A percentile compares a stretch with the other conserved stretches of the same genome.
These are phyloP conservation scores for Pseudomyrmex cubaensis DNA, from an alignment of 1,140 invertebrate species.

Conservation along the genomic window DNA sequence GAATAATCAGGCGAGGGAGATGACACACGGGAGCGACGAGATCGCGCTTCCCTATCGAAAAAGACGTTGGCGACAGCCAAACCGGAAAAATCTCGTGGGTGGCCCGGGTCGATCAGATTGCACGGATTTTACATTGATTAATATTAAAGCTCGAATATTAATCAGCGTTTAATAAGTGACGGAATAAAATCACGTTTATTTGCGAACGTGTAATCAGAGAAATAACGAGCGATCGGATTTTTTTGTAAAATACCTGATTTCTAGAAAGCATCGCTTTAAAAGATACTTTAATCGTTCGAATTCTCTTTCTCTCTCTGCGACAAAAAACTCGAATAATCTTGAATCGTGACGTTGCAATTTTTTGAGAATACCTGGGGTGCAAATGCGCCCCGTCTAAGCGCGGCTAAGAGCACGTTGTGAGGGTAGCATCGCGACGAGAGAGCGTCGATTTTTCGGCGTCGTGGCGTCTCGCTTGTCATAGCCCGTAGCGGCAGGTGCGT, in stretches of 20 bases:
- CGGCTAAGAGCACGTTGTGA: not conserved
- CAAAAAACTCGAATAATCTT: not conserved
- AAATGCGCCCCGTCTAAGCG: slow-evolving; percentile 21
- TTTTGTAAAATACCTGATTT: not conserved
- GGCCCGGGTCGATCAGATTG: not conserved
- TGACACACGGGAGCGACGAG: no score
- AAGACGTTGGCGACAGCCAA: no score
- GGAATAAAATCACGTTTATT: not conserved
- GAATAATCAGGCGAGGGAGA: slow-evolving; percentile 29
- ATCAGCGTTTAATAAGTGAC: slow-evolving; percentile 9
- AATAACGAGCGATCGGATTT: not conserved
- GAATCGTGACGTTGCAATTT: not conserved
- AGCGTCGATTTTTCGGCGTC: slow-evolving; percentile 44
- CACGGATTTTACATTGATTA: slow-evolving; percentile 41
- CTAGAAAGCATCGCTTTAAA: not conserved
- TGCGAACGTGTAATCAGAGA: not conserved
- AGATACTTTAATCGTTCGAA: slow-evolving; percentile 8
- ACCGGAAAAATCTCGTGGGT: not conserved
- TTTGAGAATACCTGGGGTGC: not conserved
- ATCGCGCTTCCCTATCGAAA: no score
- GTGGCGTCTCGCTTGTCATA: slow-evolving; percentile 19
- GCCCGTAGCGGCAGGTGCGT: slow-evolving; percentile 57
- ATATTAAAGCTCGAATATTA: slow-evolving; percentile 41
- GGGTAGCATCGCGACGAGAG: not conserved
- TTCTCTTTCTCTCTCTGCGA: not conserved